phyloP scores from a whole-genome alignment of 2,888 invertebrate species.

The Heliconius ethilla region DNA sequence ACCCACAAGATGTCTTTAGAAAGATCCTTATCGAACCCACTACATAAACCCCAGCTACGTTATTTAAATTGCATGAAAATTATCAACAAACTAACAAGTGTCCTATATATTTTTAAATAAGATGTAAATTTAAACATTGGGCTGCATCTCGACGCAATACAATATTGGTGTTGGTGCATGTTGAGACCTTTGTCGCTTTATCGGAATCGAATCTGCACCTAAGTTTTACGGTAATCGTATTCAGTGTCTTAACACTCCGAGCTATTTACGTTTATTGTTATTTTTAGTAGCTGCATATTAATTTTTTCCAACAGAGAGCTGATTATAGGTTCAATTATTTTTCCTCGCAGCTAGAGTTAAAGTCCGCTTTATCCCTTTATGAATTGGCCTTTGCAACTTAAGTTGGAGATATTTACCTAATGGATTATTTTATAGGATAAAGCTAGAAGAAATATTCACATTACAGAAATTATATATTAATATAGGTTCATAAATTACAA shows the following conservation, averaged over 20 bases:
- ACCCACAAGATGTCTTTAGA: slow-evolving; percentile 53
- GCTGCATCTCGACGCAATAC: slow-evolving; percentile 31
- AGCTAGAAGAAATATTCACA: slow-evolving; percentile 18
- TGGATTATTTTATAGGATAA: slow-evolving; percentile 25
- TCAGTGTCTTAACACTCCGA: slow-evolving; percentile 52
- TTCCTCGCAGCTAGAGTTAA: slow-evolving; percentile 35
- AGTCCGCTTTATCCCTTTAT: slow-evolving; percentile 41
- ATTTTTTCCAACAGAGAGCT: slow-evolving; percentile 45
- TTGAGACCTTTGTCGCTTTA: slow-evolving; percentile 71
- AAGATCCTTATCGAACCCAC: slow-evolving; percentile 65
- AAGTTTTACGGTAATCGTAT: slow-evolving; percentile 73
- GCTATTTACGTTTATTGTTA: slow-evolving; percentile 62
- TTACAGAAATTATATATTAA: slow-evolving; percentile 17
- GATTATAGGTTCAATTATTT: slow-evolving; percentile 43
- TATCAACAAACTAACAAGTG: slow-evolving; percentile 10
- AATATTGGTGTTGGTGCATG: slow-evolving; percentile 50
- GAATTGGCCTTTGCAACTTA: slow-evolving; percentile 28
- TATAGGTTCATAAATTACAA: slow-evolving; percentile 15
- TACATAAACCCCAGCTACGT: slow-evolving; percentile 57
- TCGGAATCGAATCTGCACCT: slow-evolving; percentile 68
- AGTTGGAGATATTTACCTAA: slow-evolving; percentile 29
- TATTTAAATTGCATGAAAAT: slow-evolving; percentile 8
- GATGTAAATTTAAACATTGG: slow-evolving; percentile 30
- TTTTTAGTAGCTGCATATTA: slow-evolving; percentile 52
- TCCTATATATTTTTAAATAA: slow-evolving; percentile 34